Evolutionary conservation across 2,113 vertebrate species (phyloP).

Genomic region (Epinephelus cyanopodus): DNA sequence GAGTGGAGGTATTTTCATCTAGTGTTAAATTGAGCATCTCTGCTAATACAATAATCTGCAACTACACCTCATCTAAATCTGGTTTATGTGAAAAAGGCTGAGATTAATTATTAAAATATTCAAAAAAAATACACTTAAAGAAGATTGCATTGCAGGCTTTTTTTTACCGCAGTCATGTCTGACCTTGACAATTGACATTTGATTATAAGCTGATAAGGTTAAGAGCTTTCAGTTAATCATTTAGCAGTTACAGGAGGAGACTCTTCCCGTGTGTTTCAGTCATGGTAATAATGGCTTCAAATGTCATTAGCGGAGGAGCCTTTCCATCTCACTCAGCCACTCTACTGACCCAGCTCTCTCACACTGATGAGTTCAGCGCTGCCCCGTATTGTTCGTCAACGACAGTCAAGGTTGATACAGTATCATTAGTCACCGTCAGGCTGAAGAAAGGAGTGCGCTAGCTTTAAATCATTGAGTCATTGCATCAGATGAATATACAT

Average conservation of each 20-base stretch:
- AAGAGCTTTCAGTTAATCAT: slow-evolving; percentile 53
- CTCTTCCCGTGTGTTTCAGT: slow-evolving; percentile 28
- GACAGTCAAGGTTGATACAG: slow-evolving; percentile 37
- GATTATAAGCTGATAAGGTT: slow-evolving; percentile 41
- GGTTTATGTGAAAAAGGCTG: background rate
- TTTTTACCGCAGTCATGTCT: background rate
- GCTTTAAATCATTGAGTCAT: slow-evolving; percentile 6
- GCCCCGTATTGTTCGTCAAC: slow-evolving; percentile 36
- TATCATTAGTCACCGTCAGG: slow-evolving; percentile 47
- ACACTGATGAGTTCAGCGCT: slow-evolving; percentile 26
- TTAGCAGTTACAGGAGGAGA: slow-evolving; percentile 29
- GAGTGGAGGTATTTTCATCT: slow-evolving; percentile 22
- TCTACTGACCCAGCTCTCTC: slow-evolving; percentile 26
- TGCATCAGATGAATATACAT: slow-evolving; percentile 10
- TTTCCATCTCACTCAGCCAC: slow-evolving; percentile 22
- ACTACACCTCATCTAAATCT: slow-evolving; percentile 1
- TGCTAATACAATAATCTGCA: background rate
- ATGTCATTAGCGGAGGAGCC: slow-evolving; percentile 49
- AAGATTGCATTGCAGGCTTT: background rate
- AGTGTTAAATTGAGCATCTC: background rate
- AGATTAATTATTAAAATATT: background rate
- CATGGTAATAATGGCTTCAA: slow-evolving; percentile 50
- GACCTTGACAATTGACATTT: slow-evolving; percentile 62
- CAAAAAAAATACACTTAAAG: background rate
- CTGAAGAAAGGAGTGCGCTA: background rate